Base-by-base conservation (phyloP, 2,888 invertebrate species). In the Lycia hirtaria region DNA sequence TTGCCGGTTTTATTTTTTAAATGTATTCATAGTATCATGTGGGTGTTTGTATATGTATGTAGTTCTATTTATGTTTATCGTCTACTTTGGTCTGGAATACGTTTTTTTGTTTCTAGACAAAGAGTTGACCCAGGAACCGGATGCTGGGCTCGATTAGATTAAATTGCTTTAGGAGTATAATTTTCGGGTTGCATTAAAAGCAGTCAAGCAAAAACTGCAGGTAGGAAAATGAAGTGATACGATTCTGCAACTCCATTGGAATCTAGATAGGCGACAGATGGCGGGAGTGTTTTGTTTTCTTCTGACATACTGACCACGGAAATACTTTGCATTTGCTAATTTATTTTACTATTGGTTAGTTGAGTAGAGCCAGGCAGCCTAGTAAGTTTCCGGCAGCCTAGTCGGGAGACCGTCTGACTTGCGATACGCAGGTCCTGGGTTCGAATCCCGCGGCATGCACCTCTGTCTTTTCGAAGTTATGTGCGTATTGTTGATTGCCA, bases 31-130 rank as follows among this genome's bases (percentile, higher is more conserved):
- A n/a, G 7, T 20, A 37, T 7, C 5, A 32, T 12, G 32, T 32
- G 3, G 32, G 12, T 32, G 12, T n/a, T n/a, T n/a, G n/a, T 32
- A 12, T 12, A 4, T 10, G n/a, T 32, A 12, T 12, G 12, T 14
- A 32, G 12, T 30, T 12, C 4, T 30, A 12, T 12, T 4, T 30
- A 12, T 30, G 4, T n/a, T n/a, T n/a, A n/a, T n/a, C n/a, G 15
- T 10, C 41, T 41, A 41, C 24, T 26, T 40, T 10, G 9, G 9
- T 26, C 26, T 41, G 41, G 26, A 26, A 41, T 41, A 26, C 41
- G 26, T 41, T 41, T 40, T n/a, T 41, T 41, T 41, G 41, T 17
- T 14, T 26, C 15, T 5, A 0, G 3, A 41, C 41, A 41, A 41
- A 40, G 24, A 17, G 26, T 26, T 3, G 3, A 15, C n/a, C 26